Evolutionary conservation across 2,113 vertebrate species (phyloP), one percentile per base, ranked within the genome.

Genomic region (Euleptes europaea): DNA sequence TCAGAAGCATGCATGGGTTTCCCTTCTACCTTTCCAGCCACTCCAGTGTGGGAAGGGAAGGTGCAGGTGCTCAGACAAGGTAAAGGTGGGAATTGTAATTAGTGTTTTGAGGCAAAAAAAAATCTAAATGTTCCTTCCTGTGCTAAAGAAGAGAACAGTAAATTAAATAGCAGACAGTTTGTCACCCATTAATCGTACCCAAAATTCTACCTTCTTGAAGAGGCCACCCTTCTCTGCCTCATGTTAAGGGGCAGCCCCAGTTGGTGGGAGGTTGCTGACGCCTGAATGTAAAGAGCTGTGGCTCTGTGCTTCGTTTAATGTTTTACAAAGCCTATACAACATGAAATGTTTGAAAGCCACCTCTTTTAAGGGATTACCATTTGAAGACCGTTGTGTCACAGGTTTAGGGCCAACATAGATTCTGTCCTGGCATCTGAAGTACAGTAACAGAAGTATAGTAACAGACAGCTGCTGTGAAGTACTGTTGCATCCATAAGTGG

Each of bases 361-460:
- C 8, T 5, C 14, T 49, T n/a, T 49, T 49, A 49, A 31, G 28
- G 35, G 15, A 15, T 91, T 84, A 87, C 88, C 89, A 90, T 84
- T 86, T 84, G 80, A 86, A 85, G 87, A 91, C 83, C 74, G 76
- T 88, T 71, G 82, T 63, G 67, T 79, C 79, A 38, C 87, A 84
- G 88, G 78, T 94, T 93, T 87, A 89, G 90, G 83, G 91, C 84
- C 80, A 54, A 77, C 69, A 28, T 86, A 88, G 86, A 90, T 78
- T 44, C 42, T 63, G 80, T 87, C 83, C 92, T 93, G 92, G 90
- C 80, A 90, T 92, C 81, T 92, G 90, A 87, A 85, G 94, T 70
- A 90, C 83, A 91, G 83, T 93, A 92, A 86, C 85, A 88, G 65
- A 81, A 85, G 94, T 70, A 90, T 82, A 91, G 83, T 93, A 92